Base-by-base conservation (phyloP, 2,888 invertebrate genomes). In the Heteromyza rotundicornis region DNA sequence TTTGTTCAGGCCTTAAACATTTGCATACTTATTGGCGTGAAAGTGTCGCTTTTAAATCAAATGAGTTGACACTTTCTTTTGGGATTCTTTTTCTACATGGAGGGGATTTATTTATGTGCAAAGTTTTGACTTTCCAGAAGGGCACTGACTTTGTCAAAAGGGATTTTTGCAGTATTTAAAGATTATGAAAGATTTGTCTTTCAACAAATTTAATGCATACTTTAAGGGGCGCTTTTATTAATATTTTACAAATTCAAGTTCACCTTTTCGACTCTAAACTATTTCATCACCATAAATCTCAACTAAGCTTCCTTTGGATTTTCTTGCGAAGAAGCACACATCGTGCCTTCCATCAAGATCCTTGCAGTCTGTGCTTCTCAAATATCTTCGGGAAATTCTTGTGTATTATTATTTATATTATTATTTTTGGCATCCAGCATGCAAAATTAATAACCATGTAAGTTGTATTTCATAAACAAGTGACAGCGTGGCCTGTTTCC, bases 11-110 rank as follows among this genome's bases (percentile, higher is more conserved):
- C 5, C 10, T 27, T 40, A 40, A 52, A 52, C 27, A 52, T 55
- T 61, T 36, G 57, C 57, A 57, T 62, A 35, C 24, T 62, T 62
- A 35, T 57, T 62, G 62, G 62, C 62, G 62, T 40, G 49, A 58
- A 27, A 50, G n/a, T 53, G 62, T 57, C 50, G 53, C 57, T 49
- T 47, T 61, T 61, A 57, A 61, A 61, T 57, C 23, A 61, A 61
- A 61, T 57, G 61, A 57, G 57, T 36, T 62, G 62, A 57, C 57
- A 62, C 44, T 57, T 36, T 56, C 52, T 56, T 24, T n/a, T n/a
- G n/a, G n/a, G n/a, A n/a, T n/a, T n/a, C n/a, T n/a, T n/a, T n/a
- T n/a, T n/a, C n/a, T n/a, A n/a, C n/a, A n/a, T n/a, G n/a, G n/a
- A n/a, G 32, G 40, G 24, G 32, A 32, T 56, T 59, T 50, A 40